Evolutionary conservation across 2,797 vertebrate genomes (phyloP).

Genomic region (Kryptolebias ocellatus): DNA sequence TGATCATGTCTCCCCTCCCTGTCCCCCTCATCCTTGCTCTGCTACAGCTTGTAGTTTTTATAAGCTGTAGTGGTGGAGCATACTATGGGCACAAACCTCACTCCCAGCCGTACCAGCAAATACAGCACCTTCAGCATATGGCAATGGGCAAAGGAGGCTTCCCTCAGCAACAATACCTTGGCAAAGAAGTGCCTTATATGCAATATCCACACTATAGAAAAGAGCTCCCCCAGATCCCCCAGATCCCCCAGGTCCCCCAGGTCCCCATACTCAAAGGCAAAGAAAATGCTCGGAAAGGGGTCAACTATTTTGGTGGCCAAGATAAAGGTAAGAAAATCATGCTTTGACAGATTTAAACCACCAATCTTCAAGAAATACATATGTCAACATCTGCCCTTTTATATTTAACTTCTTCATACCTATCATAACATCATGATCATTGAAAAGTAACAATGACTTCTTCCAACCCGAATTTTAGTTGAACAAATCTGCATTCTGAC

Average conservation of each 20-base stretch:
- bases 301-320: constrained; percentile 67
- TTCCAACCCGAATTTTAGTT: not conserved
- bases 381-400: not conserved
- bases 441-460: not conserved
- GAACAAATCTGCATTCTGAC: not conserved
- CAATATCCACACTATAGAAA: constrained; percentile 94
- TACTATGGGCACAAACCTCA: constrained; percentile 95
- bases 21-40: constrained; percentile 78
- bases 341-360: not conserved
- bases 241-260: constrained; percentile 75
- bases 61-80: constrained; percentile 83
- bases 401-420: not conserved
- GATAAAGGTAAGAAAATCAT: constrained; percentile 86
- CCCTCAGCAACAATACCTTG: constrained; percentile 84
- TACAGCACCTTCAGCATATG: constrained; percentile 92
- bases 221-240: constrained; percentile 79
- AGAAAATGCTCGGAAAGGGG: constrained; percentile 85
- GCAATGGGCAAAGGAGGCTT: constrained; percentile 88
- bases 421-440: not conserved
- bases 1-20: constrained; percentile 77
- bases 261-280: constrained; percentile 90
- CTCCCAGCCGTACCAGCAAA: constrained; percentile 89
- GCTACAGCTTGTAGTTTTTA: constrained; percentile 81
- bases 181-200: constrained; percentile 91
- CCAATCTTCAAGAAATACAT: not conserved